These are phyloP conservation scores for Didymodactylos carnosus DNA, from an alignment of 2,888 invertebrate genomes.

Conservation along the genomic window DNA sequence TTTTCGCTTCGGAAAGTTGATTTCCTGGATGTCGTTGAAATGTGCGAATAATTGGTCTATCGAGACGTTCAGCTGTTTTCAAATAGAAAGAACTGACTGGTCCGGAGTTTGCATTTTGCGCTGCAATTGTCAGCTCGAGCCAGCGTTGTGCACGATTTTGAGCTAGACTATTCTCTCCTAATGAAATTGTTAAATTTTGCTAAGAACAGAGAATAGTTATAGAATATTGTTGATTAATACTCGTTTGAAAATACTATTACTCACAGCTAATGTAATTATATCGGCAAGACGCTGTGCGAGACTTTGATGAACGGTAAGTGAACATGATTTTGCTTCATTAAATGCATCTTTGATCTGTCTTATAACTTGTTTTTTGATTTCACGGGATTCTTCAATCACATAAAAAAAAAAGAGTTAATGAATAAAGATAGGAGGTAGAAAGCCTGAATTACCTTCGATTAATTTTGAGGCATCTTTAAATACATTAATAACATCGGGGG, in stretches of 20 bases:
- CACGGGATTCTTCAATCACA: not conserved
- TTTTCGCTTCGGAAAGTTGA: constrained; percentile 29
- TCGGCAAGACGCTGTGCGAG: constrained; percentile 43
- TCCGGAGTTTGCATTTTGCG: constrained; percentile 28
- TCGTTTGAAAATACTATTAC: not conserved
- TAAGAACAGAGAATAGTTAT: constrained; percentile 16
- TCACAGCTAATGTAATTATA: not conserved
- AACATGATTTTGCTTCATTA: not conserved
- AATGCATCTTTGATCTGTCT: not conserved
- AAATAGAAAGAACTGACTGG: constrained; percentile 26
- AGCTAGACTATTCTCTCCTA: constrained; percentile 30
- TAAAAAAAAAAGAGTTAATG: too few species aligned
- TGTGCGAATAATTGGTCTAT: constrained; percentile 28
- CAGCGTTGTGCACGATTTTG: constrained; percentile 29
- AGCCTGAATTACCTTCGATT: too few species aligned
- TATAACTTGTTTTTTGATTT: not conserved
- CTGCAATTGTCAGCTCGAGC: constrained; percentile 30
- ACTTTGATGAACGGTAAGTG: constrained; percentile 49
- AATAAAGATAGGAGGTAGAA: too few species aligned
- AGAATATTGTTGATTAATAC: not conserved
- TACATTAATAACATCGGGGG: not conserved
- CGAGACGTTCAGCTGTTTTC: constrained; percentile 26
- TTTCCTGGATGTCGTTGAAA: constrained; percentile 33
- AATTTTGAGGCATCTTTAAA: not conserved
- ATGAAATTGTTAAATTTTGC: constrained; percentile 28